Evolutionary conservation across 2,113 vertebrate genomes (phyloP).

Genomic region (Notechis scutatus): DNA sequence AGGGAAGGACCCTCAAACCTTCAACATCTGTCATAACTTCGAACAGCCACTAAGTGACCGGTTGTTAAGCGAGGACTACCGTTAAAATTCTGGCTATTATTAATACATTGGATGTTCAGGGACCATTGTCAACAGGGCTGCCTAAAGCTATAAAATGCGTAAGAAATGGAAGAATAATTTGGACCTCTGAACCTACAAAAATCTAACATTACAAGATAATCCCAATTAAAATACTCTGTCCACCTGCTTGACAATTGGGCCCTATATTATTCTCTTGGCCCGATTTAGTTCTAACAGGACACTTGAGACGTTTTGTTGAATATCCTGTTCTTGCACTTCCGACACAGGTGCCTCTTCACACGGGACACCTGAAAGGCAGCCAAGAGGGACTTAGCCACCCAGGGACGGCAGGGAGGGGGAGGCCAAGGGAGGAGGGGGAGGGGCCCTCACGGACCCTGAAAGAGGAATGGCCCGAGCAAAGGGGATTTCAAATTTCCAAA

Average conservation of each 20-base stretch:
- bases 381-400: no score
- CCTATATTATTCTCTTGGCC: not conserved
- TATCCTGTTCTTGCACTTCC: not conserved
- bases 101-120: not conserved
- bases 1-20: not conserved
- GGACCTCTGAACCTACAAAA: not conserved
- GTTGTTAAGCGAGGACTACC: not conserved
- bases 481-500: not conserved
- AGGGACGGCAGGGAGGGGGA: not conserved
- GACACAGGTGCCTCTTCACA: not conserved
- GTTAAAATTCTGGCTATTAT: not conserved
- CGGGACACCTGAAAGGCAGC: not conserved
- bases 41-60: not conserved
- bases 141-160: not conserved
- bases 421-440: not conserved
- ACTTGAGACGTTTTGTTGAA: not conserved
- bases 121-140: not conserved
- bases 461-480: not conserved
- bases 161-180: not conserved
- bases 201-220: not conserved
- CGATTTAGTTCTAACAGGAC: not conserved
- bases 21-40: not conserved
- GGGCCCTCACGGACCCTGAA: not conserved
- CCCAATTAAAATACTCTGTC: not conserved
- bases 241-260: not conserved